Evolutionary conservation across 1,140 invertebrate species (phyloP), one percentile per base, ranked within the genome.

Genomic region (Arion vulgaris): DNA sequence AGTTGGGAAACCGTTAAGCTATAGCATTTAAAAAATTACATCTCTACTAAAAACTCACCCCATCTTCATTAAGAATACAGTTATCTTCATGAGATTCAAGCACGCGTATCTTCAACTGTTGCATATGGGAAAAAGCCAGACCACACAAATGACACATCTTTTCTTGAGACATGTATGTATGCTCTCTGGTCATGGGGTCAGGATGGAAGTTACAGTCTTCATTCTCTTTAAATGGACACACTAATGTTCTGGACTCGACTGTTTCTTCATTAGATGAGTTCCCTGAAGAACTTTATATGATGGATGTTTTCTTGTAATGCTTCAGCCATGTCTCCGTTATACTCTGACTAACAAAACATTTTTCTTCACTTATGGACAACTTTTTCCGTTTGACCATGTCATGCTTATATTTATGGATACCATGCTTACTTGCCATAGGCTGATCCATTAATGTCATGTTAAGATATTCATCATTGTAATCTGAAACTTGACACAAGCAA

Each of bases 101-200:
- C 39, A 39, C 45, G 34, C 45, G 73, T 17, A 41, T 5, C 41
- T 75, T 38, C 36, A 75, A 28, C 73, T 75, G 73, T 28, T 75
- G 73, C 11, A 75, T 77, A n/a, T 51, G 45, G 13, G 49, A n/a
- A 62, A 77, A 77, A 17, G 75, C 49, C 19, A 13, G 32, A 28
- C 75, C 75, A 77, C 75, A 77, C 7, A 57, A 9, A 32, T 15
- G 32, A 77, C 75, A 77, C 75, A 77, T 77, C 36, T 77, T 77
- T 19, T 77, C 75, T 17, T 17, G 15, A 2, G 75, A 51, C 26
- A 57, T 9, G n/a, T 49, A 57, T 36, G 19, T 11, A 45, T 77
- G 45, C 2, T 2, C 34, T 34, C 51, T 57, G 51, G 75, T 32
- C 51, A 77, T 7, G 41, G 15, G 49, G 32, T 57, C 49, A 51